A percentile compares a stretch with the other conserved stretches of the same genome.
Conservation (phyloP, 64 coral and sea anemone species). For the Hydrozoanthus tunicans region DNA sequence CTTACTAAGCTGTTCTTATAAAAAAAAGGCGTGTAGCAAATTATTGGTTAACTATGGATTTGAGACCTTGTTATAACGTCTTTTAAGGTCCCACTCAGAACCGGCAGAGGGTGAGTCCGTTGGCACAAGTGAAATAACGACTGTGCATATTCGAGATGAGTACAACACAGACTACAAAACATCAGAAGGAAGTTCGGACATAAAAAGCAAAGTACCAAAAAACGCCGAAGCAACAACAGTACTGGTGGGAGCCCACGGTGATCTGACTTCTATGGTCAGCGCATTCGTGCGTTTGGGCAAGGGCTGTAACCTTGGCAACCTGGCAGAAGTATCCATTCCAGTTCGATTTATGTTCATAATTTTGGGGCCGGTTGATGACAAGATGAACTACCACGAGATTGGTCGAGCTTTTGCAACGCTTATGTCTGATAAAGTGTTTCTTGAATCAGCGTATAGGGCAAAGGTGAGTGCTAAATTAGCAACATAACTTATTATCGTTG, state of each 20-base stretch:
- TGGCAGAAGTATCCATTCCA: constrained; percentile 92
- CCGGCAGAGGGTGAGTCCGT: no score
- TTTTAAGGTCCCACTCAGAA: no score
- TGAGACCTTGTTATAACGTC: no score
- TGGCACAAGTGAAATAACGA: neutral
- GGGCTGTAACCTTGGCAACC: constrained; percentile 83
- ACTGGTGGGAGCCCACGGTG: constrained; percentile 78
- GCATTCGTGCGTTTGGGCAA: constrained; percentile 78
- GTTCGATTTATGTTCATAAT: constrained; percentile 88
- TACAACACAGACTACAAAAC: constrained; percentile 3
- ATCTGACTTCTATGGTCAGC: constrained; percentile 54
- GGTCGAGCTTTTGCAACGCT: constrained; percentile 89
- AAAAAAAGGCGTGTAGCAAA: no score
- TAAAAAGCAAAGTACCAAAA: constrained; percentile 68
- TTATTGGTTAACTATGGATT: no score
- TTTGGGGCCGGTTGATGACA: constrained; percentile 68
- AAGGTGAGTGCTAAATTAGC: constrained; percentile 42
- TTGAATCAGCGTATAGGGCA: constrained; percentile 73
- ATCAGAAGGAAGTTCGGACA: constrained; percentile 19
- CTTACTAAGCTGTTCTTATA: no score
- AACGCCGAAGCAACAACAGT: constrained; percentile 96
- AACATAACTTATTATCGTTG: no score
- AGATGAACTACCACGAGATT: constrained; percentile 79
- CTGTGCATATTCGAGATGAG: constrained; percentile 3
- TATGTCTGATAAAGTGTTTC: constrained; percentile 92